phyloP scores from a whole-genome alignment of 2,113 vertebrate species.

The Cyprinodon variegatus region DNA sequence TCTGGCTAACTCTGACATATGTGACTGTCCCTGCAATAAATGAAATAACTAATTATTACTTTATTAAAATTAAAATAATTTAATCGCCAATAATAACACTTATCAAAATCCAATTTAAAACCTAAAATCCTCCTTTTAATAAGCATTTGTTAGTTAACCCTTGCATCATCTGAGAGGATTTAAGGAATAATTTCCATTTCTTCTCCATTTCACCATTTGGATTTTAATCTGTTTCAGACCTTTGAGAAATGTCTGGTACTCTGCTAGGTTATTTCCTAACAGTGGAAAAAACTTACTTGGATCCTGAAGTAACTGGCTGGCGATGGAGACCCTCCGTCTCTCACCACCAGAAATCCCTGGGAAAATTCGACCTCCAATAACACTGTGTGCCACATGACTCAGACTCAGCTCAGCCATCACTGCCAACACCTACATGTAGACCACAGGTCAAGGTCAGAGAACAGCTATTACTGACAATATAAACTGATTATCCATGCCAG shows the following conservation, averaged over 20 bases:
- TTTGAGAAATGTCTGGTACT: neutral
- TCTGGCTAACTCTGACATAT: too few species aligned
- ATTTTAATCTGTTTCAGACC: constrained; percentile 11
- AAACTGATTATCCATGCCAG: neutral
- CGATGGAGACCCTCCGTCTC: constrained; percentile 91
- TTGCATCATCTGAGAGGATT: neutral
- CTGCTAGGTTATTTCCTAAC: neutral
- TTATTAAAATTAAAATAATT: too few species aligned
- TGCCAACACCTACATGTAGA: constrained; percentile 81
- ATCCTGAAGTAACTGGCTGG: constrained; percentile 92
- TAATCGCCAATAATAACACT: too few species aligned
- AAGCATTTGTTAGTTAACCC: neutral
- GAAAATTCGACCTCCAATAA: constrained; percentile 86
- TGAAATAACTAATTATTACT: too few species aligned
- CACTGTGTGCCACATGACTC: constrained; percentile 85
- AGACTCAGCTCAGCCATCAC: constrained; percentile 92
- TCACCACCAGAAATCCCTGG: constrained; percentile 91
- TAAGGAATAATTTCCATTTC: neutral
- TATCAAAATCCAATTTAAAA: neutral
- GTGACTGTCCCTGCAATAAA: too few species aligned
- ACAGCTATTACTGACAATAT: neutral
- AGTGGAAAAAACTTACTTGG: constrained; percentile 85
- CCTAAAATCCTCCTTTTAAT: neutral
- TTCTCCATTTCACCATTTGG: neutral
- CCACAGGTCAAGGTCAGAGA: constrained; percentile 31